phyloP scores from a whole-genome alignment of 2,113 vertebrate genomes.

The Manacus vitellinus region DNA sequence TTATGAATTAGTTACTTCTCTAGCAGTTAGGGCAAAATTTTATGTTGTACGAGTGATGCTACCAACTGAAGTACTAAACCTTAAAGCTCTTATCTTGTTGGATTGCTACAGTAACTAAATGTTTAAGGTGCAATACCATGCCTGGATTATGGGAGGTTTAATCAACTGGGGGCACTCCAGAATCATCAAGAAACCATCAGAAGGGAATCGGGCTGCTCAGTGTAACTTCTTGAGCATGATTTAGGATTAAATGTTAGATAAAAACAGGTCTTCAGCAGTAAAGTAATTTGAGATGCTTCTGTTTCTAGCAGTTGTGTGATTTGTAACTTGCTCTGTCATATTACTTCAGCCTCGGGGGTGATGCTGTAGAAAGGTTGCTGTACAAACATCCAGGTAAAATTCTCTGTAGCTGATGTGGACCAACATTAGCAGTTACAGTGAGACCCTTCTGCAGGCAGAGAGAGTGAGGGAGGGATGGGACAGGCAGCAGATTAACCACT shows the following conservation, averaged over 20 bases:
- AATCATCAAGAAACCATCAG: neutral
- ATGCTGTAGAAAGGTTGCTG: neutral
- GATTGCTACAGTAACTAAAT: neutral
- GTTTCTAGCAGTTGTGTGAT: accelerated
- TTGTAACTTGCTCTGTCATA: neutral
- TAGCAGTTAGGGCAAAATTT: neutral
- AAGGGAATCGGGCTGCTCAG: neutral
- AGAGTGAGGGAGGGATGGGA: neutral
- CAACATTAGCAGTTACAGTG: accelerated
- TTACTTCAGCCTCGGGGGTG: accelerated
- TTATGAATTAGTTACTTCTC: neutral
- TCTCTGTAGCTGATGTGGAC: neutral
- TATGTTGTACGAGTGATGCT: neutral
- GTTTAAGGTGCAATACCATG: neutral
- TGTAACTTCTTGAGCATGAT: neutral
- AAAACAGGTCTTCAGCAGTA: neutral
- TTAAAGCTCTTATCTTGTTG: neutral
- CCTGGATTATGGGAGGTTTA: neutral
- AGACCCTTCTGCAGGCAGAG: neutral
- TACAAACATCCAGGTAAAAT: neutral
- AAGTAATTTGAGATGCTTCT: neutral
- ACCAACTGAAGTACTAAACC: neutral
- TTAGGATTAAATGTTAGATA: neutral
- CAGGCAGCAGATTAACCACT: neutral
- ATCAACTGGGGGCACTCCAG: neutral